These are phyloP conservation scores for Boulengeromyrus knoepffleri DNA, from an alignment of 2,113 vertebrate species.

Conservation along the genomic window DNA sequence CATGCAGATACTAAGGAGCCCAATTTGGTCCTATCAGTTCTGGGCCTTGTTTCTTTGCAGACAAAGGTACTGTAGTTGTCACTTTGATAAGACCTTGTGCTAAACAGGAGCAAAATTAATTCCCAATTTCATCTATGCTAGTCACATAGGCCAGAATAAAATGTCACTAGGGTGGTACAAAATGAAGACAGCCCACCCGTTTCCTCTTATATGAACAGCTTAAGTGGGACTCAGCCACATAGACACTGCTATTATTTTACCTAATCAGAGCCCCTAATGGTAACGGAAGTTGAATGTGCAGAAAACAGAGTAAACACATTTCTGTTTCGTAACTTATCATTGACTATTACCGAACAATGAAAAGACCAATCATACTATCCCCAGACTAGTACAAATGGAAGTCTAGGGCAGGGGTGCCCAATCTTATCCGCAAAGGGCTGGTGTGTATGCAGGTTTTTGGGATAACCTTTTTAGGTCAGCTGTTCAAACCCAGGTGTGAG, in stretches of 20 bases:
- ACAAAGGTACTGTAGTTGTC: conserved; percentile 66
- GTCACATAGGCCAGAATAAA: conserved; percentile 66
- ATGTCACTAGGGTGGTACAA: conserved; percentile 71
- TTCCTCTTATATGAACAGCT: conserved; percentile 65
- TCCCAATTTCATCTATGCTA: conserved; percentile 69
- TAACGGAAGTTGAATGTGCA: conserved; percentile 23
- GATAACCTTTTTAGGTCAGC: too few species aligned
- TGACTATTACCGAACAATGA: neutral
- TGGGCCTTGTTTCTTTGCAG: conserved; percentile 53
- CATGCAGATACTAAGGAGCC: conserved; percentile 55
- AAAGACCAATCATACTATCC: neutral
- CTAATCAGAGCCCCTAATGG: conserved; percentile 45
- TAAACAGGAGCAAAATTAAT: conserved; percentile 70
- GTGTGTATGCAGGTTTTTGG: too few species aligned
- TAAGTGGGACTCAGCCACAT: conserved; percentile 45
- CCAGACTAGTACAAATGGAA: neutral
- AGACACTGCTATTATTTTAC: conserved; percentile 58
- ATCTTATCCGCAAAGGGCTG: too few species aligned
- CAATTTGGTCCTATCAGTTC: conserved; percentile 62
- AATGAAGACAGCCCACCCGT: conserved; percentile 43
- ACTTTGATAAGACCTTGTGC: conserved; percentile 61
- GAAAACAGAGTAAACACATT: conserved; percentile 27
- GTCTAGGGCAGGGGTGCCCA: neutral
- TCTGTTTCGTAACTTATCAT: neutral
- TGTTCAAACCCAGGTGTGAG: too few species aligned